Evolutionary conservation across 2,113 vertebrate species (phyloP), one percentile per base, ranked within the genome.

Genomic region (Otolemur garnettii): DNA sequence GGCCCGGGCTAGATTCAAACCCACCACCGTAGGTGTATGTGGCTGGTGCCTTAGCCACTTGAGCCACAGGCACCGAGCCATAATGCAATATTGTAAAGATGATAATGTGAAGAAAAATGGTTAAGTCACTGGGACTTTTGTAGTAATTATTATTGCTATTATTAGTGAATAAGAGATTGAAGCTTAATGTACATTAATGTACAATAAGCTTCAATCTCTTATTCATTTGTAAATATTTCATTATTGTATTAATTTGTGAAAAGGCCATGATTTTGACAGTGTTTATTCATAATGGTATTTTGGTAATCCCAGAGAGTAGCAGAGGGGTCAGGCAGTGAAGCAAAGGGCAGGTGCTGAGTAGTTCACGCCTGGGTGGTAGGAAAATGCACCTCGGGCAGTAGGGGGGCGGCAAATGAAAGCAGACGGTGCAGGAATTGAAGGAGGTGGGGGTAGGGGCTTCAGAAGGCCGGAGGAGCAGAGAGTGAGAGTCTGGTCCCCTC

Each of bases 231-330:
- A n/a, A 75, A 55, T 50, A 75, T 66, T 79, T 79, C 45, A 77
- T 82, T 57, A 72, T 91, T 78, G 24, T 83, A 21, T 82, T 88
- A 81, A 33, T 86, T 86, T 91, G 55, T 33, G 78, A 45, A 35
- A 72, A 53, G 75, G 74, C 72, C 26, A 28, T 77, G 64, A 68
- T 80, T 90, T 79, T 81, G 53, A 57, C 7, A 59, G 28, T 60
- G 59, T 62, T 80, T 92, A 28, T 28, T 50, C 9, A 9, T n/a
- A 90, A 75, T 45, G 15, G 3, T 69, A 38, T 81, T 1, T 84
- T 88, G 24, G 19, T 45, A 57, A 93, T 85, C 35, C 21, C 45
- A 33, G 35, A 68, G 77, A 72, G 42, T 2, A 12, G 21, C 21
- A 42, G 71, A 60, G 33, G 13, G 35, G 0, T 26, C 30, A 30